phyloP scores from a whole-genome alignment of 92 coral and sea anemone genomes.

The Palythoa caribaeorum region DNA sequence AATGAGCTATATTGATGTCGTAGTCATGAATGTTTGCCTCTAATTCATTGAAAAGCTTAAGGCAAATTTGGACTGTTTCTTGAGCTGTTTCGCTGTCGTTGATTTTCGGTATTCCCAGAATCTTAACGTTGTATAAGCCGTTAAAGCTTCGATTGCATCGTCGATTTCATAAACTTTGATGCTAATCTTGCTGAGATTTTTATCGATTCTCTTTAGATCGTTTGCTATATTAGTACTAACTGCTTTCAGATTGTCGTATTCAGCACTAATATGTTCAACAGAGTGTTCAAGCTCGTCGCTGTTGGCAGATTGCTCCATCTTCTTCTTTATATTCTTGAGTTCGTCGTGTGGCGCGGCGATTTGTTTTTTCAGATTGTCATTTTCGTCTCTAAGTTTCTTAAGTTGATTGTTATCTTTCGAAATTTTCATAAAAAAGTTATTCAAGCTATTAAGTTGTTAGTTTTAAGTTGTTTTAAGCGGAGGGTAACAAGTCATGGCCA shows the following conservation, averaged over 20 bases:
- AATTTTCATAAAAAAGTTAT: not conserved
- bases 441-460: no score
- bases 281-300: constrained; percentile 7
- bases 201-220: not conserved
- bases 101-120: constrained; percentile 21
- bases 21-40: constrained; percentile 13
- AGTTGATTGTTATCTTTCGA: not conserved
- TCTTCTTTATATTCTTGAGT: constrained; percentile 9
- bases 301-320: constrained; percentile 6
- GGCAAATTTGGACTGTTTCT: constrained; percentile 24
- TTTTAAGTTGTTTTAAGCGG: no score
- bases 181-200: constrained; percentile 19
- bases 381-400: constrained; percentile 10
- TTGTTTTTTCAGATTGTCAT: constrained; percentile 22
- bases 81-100: constrained; percentile 25
- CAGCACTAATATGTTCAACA: constrained; percentile 19
- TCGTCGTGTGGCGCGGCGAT: not conserved
- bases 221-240: not conserved
- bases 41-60: constrained; percentile 33
- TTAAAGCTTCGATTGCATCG: constrained; percentile 51
- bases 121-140: constrained; percentile 49
- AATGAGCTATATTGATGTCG: constrained; percentile 43
- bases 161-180: constrained; percentile 46
- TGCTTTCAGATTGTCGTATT: not conserved
- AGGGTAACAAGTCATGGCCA: no score